Percentiles rank a stretch among this genome's conserved stretches.
Evolutionary conservation across 2,888 invertebrate genomes (phyloP).

Genomic region (Phortica okadai): DNA sequence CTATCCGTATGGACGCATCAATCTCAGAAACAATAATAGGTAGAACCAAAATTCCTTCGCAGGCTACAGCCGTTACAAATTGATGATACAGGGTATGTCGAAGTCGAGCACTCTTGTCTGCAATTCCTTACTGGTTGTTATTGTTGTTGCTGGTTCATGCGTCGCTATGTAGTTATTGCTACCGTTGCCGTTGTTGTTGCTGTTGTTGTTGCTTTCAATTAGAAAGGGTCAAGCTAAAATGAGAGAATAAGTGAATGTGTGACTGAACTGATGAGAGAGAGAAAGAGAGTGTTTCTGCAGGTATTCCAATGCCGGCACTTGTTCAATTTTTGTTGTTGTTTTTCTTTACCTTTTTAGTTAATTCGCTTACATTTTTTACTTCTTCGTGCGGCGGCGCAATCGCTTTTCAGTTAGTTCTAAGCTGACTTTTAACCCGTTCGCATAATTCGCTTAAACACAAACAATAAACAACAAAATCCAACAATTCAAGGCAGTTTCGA

Average conservation of each 20-base stretch:
- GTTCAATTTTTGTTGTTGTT: background rate
- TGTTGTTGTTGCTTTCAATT: background rate
- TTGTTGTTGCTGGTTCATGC: no score
- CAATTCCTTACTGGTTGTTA: no score
- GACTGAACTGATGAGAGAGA: background rate
- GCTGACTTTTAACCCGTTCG: conserved; percentile 58
- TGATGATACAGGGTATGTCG: no score
- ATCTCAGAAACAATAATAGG: no score
- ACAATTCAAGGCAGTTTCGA: conserved; percentile 15
- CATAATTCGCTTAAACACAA: background rate
- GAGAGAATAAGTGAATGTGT: background rate
- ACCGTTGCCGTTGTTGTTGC: no score
- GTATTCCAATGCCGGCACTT: conserved; percentile 2
- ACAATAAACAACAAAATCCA: conserved; percentile 27
- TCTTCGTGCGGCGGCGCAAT: background rate
- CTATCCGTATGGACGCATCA: no score
- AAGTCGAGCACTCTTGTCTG: no score
- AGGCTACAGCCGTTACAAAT: no score
- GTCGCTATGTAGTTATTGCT: no score
- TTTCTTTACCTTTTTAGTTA: background rate
- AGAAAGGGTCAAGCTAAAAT: background rate
- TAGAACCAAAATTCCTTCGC: no score
- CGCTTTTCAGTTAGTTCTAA: conserved; percentile 59
- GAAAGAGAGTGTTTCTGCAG: background rate
- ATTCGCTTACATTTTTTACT: background rate